Conservation (phyloP, 2,797 vertebrate species). For the Tenualosa thibaudeaui region DNA sequence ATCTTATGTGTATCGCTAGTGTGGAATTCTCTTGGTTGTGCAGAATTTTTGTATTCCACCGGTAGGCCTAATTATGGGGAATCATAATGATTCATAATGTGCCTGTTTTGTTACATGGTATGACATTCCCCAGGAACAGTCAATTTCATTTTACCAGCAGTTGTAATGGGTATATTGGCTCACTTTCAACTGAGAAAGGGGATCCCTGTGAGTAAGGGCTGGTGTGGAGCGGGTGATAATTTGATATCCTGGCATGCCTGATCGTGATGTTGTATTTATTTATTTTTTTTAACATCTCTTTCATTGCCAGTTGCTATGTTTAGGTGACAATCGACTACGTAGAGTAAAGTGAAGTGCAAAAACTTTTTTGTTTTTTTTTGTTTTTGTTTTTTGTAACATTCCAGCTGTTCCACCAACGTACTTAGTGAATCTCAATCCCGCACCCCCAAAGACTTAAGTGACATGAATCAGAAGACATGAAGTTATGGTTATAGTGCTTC, state of each 20-base stretch:
- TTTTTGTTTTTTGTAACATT: too few species aligned
- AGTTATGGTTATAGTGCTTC: neutral
- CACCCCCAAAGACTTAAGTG: too few species aligned
- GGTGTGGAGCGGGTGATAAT: constrained; percentile 28
- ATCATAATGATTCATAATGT: constrained; percentile 8
- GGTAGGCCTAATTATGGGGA: constrained; percentile 2
- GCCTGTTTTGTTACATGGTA: constrained; percentile 29
- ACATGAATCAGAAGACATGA: too few species aligned
- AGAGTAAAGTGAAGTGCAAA: neutral
- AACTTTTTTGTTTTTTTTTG: neutral
- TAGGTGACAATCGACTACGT: neutral
- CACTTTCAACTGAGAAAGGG: constrained; percentile 38
- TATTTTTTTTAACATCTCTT: constrained; percentile 30
- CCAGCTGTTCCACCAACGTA: neutral
- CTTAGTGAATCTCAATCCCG: too few species aligned
- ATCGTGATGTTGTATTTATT: neutral
- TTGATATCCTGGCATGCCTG: constrained; percentile 36
- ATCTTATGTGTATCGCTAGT: neutral
- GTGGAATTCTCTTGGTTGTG: neutral
- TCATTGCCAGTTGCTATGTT: constrained; percentile 17
- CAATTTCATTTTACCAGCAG: constrained; percentile 41
- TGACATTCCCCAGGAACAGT: constrained; percentile 41
- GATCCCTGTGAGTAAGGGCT: constrained; percentile 31
- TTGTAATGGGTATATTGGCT: constrained; percentile 57
- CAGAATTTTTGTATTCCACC: neutral